A percentile compares a stretch with the other conserved stretches of the same genome.
phyloP scores from a whole-genome alignment of 92 coral and sea anemone genomes.

The Bergia sp. region DNA sequence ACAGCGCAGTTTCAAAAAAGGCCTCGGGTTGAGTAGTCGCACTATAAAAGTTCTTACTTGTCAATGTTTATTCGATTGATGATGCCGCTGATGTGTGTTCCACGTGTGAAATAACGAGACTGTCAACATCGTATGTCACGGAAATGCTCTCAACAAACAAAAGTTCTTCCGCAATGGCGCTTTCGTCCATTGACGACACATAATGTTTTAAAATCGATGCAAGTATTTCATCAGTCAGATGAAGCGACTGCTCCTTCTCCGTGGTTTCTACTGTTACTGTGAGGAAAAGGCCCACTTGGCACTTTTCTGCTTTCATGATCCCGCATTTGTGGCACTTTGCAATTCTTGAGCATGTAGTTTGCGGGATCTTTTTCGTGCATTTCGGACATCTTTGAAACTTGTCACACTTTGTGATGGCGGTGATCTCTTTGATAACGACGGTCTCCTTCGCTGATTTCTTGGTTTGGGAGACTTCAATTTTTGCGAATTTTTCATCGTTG shows the following conservation, averaged over 20 bases:
- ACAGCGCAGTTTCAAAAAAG: too few species aligned
- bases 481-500: too few species aligned
- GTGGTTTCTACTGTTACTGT: conserved; percentile 50
- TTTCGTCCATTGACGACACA: too few species aligned
- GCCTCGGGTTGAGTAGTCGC: neutral
- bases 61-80: too few species aligned
- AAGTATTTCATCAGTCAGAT: conserved; percentile 12
- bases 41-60: too few species aligned
- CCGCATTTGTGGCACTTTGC: conserved; percentile 38
- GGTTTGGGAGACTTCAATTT: too few species aligned
- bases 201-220: too few species aligned
- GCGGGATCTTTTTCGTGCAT: conserved; percentile 40
- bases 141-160: conserved; percentile 34
- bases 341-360: conserved; percentile 16
- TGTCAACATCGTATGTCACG: conserved; percentile 39
- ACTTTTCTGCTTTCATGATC: conserved; percentile 41
- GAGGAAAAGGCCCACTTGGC: conserved; percentile 40
- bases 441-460: neutral
- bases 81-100: neutral
- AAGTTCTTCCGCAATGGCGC: neutral
- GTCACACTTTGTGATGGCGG: too few species aligned
- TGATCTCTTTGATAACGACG: too few species aligned
- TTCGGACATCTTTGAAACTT: neutral
- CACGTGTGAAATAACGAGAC: conserved; percentile 28
- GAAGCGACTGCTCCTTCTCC: conserved; percentile 19